Evolutionary conservation across 2,888 invertebrate species (phyloP).

Genomic region (Onchidella celtica): DNA sequence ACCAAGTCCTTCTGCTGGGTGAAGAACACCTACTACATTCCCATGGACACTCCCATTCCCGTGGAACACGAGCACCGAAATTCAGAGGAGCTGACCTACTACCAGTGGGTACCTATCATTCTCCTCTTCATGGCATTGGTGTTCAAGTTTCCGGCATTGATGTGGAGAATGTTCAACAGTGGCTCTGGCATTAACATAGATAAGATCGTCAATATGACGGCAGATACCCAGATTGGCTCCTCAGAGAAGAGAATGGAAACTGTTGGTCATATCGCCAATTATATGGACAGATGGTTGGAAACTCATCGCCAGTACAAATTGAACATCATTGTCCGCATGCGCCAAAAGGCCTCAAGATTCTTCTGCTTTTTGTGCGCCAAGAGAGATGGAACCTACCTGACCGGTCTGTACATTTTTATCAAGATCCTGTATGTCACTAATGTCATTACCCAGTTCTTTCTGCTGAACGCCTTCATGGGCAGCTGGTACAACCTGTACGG

Average conservation of each 20-base stretch:
- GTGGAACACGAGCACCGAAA: conserved; percentile 63
- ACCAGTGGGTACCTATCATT: conserved; percentile 80
- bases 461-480: conserved; percentile 73
- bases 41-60: conserved; percentile 71
- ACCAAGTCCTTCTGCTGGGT: conserved; percentile 77
- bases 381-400: conserved; percentile 72
- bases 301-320: conserved; percentile 69
- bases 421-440: conserved; percentile 71
- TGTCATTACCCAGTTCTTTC: conserved; percentile 71
- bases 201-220: conserved; percentile 70
- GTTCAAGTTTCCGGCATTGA: conserved; percentile 81
- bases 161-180: conserved; percentile 80
- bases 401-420: conserved; percentile 71
- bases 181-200: conserved; percentile 73
- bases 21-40: conserved; percentile 76
- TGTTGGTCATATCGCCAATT: conserved; percentile 66
- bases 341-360: conserved; percentile 65
- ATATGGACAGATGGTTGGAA: conserved; percentile 73
- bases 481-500: conserved; percentile 72
- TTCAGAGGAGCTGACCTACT: conserved; percentile 72
- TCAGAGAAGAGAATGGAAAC: conserved; percentile 67
- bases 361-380: conserved; percentile 71
- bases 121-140: conserved; percentile 81
- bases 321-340: conserved; percentile 68
- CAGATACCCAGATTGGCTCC: conserved; percentile 66